phyloP scores from a whole-genome alignment of 2,113 vertebrate genomes.

The Oxyruncus cristatus region DNA sequence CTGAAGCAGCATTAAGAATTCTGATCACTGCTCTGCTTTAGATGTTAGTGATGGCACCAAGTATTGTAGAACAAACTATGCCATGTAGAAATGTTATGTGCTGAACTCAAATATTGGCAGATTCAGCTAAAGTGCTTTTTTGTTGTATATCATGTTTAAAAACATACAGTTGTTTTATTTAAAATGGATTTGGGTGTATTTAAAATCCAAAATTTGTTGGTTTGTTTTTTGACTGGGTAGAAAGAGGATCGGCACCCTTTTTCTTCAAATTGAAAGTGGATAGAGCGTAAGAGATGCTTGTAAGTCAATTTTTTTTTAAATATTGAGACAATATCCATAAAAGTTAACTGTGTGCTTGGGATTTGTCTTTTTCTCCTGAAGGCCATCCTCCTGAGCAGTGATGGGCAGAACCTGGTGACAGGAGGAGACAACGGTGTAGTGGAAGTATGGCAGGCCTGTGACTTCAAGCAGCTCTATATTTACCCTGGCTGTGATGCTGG shows the following conservation, averaged over 20 bases:
- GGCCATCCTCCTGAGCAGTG: conserved; percentile 95
- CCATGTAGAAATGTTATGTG: background rate
- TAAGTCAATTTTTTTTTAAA: background rate
- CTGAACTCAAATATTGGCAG: background rate
- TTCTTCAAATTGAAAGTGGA: background rate
- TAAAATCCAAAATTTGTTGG: background rate
- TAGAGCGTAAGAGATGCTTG: background rate
- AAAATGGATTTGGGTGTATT: background rate
- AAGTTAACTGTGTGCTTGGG: background rate
- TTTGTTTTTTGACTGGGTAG: background rate
- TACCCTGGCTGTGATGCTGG: conserved; percentile 98
- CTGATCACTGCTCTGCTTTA: background rate
- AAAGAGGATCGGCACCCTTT: background rate
- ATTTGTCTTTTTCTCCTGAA: conserved; percentile 49
- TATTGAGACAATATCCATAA: background rate
- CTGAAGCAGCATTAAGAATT: background rate
- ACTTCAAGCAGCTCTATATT: conserved; percentile 99
- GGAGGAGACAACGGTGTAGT: conserved; percentile 98
- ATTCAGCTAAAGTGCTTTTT: background rate
- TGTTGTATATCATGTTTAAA: background rate
- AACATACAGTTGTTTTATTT: background rate
- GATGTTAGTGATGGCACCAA: background rate
- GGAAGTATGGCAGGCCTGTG: conserved; percentile 98
- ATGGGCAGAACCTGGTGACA: conserved; percentile 96
- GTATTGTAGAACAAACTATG: background rate